These are phyloP conservation scores for Disparrhopalites patrizii DNA, from an alignment of 2,888 invertebrate genomes.

Conservation along the genomic window DNA sequence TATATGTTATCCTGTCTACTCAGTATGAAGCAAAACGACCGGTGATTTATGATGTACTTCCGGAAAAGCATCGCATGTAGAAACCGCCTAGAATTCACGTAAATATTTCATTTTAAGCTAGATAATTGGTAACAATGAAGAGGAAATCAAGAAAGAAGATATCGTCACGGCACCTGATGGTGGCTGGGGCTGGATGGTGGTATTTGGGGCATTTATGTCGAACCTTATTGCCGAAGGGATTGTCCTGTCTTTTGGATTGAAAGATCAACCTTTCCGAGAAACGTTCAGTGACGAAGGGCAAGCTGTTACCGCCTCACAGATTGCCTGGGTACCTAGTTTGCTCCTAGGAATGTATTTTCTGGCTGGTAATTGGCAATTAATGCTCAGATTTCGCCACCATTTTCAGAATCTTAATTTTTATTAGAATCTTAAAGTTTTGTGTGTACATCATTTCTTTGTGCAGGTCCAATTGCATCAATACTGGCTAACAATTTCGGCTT, in stretches of 20 bases:
- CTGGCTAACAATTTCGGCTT: conserved; percentile 91
- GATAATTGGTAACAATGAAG: conserved; percentile 45
- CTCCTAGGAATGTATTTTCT: neutral
- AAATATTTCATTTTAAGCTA: too few species aligned
- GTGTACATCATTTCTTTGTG: conserved; percentile 30
- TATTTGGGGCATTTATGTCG: conserved; percentile 81
- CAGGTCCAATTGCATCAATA: conserved; percentile 87
- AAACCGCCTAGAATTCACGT: too few species aligned
- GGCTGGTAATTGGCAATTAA: neutral
- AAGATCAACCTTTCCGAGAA: conserved; percentile 51
- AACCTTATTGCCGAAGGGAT: conserved; percentile 61
- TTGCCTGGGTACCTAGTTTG: conserved; percentile 3
- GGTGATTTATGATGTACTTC: too few species aligned
- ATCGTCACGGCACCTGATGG: conserved; percentile 75
- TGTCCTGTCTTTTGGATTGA: conserved; percentile 60
- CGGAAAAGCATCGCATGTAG: too few species aligned
- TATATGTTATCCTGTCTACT: too few species aligned
- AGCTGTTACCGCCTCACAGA: neutral
- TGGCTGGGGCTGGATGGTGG: conserved; percentile 93
- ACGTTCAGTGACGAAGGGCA: neutral
- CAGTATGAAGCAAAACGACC: too few species aligned
- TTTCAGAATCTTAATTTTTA: neutral
- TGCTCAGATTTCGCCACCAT: neutral
- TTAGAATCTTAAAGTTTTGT: neutral
- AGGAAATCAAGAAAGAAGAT: conserved; percentile 42